Evolutionary conservation across 2,888 invertebrate species (phyloP), one percentile per base, ranked within the genome.

Genomic region (Belgica antarctica): DNA sequence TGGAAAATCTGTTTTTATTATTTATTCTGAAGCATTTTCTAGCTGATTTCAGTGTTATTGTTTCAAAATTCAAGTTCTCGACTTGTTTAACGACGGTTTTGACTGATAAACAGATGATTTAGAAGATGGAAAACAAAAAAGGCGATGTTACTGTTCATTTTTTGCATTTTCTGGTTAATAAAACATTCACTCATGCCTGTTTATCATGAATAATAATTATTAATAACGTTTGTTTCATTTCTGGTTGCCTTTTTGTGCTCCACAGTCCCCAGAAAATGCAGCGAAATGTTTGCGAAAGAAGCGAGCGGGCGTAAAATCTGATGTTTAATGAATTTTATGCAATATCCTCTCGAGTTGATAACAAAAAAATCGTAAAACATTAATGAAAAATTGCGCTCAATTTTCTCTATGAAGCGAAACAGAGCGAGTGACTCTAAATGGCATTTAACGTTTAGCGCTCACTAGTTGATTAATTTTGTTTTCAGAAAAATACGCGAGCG

Each of bases 391-490:
- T 52, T 52, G 52, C 52, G 5, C 52, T 52, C 52, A 52, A 52
- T 22, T 19, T 52, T n/a, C 52, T 52, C 17, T 52, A 52, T 52
- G 52, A 52, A 52, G 17, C 52, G 52, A 52, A 52, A 52, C n/a
- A n/a, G 41, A 15, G 41, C 41, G 41, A 41, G 41, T 41, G 17
- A 52, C 52, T 52, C 17, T 52, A 22, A 52, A 52, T 19, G 22
- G 52, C 52, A 22, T 19, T 52, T 52, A 52, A 52, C 22, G 7
- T 22, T 52, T 52, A 46, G 52, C 17, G 52, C 52, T 52, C 22
- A 52, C 52, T 52, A 52, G 52, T 52, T 52, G 52, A 52, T 52
- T 52, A 52, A 52, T 52, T 52, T 52, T 52, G 52, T 52, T 52
- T 52, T 52, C 52, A 52, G 17, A 22, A 22, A 52, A 52, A n/a